phyloP scores from a whole-genome alignment of 2,888 invertebrate genomes.

The Nineta flava region DNA sequence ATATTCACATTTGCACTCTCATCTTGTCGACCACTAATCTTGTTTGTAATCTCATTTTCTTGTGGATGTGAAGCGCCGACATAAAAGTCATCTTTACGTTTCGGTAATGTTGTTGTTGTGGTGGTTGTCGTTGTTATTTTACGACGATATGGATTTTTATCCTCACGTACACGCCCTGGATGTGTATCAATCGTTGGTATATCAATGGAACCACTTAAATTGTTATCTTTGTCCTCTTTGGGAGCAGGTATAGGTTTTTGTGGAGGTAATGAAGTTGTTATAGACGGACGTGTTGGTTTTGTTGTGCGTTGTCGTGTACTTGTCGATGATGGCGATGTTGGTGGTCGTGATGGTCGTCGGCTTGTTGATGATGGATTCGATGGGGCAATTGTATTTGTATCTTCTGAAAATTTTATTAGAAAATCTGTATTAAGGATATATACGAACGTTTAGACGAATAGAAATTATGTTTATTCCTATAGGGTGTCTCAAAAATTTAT shows the following conservation, averaged over 20 bases:
- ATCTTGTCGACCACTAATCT: slow-evolving; percentile 32
- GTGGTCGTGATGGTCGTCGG: slow-evolving; percentile 14
- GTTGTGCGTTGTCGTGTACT: slow-evolving; percentile 18
- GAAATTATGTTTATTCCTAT: background rate
- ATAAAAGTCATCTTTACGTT: no score
- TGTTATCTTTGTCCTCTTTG: slow-evolving; percentile 23
- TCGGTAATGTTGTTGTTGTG: slow-evolving; percentile 22
- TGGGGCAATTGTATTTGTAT: slow-evolving; percentile 26
- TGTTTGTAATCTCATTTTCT: slow-evolving; percentile 55
- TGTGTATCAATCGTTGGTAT: slow-evolving; percentile 18
- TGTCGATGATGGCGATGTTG: slow-evolving; percentile 17
- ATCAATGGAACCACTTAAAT: slow-evolving; percentile 17
- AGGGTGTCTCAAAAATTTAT: background rate
- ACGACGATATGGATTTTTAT: slow-evolving; percentile 18
- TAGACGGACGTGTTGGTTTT: slow-evolving; percentile 23
- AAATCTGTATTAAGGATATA: background rate
- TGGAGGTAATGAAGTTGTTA: slow-evolving; percentile 14
- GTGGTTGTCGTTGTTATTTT: slow-evolving; percentile 27
- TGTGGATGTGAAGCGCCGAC: slow-evolving; percentile 38
- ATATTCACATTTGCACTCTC: slow-evolving; percentile 50
- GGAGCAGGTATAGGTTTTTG: slow-evolving; percentile 27
- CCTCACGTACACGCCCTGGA: slow-evolving; percentile 20
- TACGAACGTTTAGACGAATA: background rate
- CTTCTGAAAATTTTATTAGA: no score
- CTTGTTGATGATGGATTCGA: slow-evolving; percentile 18